A percentile compares a stretch with the other conserved stretches of the same genome.
Evolutionary conservation across 2,888 invertebrate genomes (phyloP).

Genomic region (Protophormia terraenovae): DNA sequence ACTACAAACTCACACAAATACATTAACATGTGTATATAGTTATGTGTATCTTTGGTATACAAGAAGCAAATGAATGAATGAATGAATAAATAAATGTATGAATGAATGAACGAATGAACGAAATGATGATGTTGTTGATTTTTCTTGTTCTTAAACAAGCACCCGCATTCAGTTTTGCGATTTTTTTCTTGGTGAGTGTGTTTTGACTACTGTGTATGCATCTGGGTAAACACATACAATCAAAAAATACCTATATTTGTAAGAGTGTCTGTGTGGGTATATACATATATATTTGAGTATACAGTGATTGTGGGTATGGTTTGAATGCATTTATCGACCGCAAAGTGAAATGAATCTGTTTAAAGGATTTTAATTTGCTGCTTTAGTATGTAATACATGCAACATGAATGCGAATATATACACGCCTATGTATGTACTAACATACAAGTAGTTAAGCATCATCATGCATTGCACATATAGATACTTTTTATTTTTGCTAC

Average conservation of each 20-base stretch:
- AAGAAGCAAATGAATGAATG: slow-evolving; percentile 51
- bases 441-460: background rate
- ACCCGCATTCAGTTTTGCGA: slow-evolving; percentile 47
- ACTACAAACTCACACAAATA: background rate
- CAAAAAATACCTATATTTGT: background rate
- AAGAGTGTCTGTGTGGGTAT: background rate
- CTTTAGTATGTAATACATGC: slow-evolving; percentile 43
- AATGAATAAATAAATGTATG: slow-evolving; percentile 28
- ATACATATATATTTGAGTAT: no score
- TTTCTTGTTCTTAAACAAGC: slow-evolving; percentile 45
- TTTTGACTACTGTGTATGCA: slow-evolving; percentile 49
- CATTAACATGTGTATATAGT: background rate
- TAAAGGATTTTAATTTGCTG: slow-evolving; percentile 77
- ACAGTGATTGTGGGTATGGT: slow-evolving; percentile 50
- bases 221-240: slow-evolving; percentile 41
- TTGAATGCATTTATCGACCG: slow-evolving; percentile 77
- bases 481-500: slow-evolving; percentile 5
- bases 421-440: background rate
- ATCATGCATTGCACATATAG: background rate
- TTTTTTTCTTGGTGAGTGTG: slow-evolving; percentile 51
- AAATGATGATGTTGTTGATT: slow-evolving; percentile 65
- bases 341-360: slow-evolving; percentile 78
- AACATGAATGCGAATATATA: slow-evolving; percentile 9
- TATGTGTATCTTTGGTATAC: slow-evolving; percentile 4
- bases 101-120: slow-evolving; percentile 47